Base-by-base conservation (phyloP, 2,113 vertebrate species). In the Aix galericulata region DNA sequence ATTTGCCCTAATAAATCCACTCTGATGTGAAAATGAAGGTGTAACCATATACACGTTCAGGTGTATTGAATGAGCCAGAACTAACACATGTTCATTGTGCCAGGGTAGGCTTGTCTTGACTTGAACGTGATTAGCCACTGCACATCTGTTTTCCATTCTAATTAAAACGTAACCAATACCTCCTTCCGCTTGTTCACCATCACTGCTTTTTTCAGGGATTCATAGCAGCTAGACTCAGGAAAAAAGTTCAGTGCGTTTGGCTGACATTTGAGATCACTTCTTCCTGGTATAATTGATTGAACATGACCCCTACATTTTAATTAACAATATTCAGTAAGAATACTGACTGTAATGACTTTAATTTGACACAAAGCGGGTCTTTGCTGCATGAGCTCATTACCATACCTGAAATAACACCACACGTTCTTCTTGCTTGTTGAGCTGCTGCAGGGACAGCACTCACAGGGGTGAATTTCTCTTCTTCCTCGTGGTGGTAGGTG, bases 81-180 rank as follows among this genome's bases (percentile, higher is more conserved):
- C 46, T 59, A 92, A 79, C 40, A 31, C 23, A 38, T 82, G 26
- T 87, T 89, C 67, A 32, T 80, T 73, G 18, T 86, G 16, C 17
- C 22, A 52, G 22, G 20, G 64, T 78, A 90, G 75, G 40, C 85
- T 91, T 91, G 68, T 85, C 27, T 78, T 75, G 83, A 91, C 71
- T 58, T 73, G 71, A 80, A 92, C 79, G 79, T 85, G 86, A 95
- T 95, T 96, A 97, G 97, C 97, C 93, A 94, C 82, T 75, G 91
- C 80, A 97, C 98, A 98, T 98, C 97, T 98, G 98, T 96, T 98
- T 98, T 96, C 91, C 95, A 97, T 98, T 98, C 94, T 89, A 97
- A 97, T 98, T 91, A 96, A 97, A 94, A 88, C 56, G 89, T 93
- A 93, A 91, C 83, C 89, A 92, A 96, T 97, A 97, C 81, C 78